These are phyloP conservation scores for Phataginus tetradactyla DNA, from an alignment of 2,797 vertebrate species.

Conservation along the genomic window DNA sequence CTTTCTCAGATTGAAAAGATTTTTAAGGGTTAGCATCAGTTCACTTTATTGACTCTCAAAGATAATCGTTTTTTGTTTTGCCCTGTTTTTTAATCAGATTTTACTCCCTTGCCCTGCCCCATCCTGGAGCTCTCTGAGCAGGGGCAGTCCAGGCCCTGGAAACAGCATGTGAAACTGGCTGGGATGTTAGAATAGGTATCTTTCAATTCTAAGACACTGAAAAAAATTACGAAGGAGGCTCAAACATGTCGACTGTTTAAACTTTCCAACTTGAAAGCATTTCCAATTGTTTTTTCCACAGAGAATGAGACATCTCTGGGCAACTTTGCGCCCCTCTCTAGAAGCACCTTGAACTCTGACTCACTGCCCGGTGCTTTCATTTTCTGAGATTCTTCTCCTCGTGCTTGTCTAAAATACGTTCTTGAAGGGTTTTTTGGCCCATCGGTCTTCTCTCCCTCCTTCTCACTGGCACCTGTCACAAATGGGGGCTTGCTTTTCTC, in stretches of 20 bases:
- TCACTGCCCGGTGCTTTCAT: not conserved
- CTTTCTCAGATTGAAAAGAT: not conserved
- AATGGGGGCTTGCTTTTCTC: not conserved
- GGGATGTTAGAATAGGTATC: not conserved
- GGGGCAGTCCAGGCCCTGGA: not conserved
- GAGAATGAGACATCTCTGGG: not conserved
- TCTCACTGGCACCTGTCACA: rapidly evolving
- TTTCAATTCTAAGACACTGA: not conserved
- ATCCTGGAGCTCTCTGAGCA: not conserved
- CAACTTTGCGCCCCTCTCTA: rapidly evolving
- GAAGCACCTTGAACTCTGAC: not conserved
- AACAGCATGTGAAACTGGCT: not conserved
- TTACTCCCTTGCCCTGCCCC: not conserved
- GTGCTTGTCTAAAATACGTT: not conserved
- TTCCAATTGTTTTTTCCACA: not conserved
- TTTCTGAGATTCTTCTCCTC: not conserved
- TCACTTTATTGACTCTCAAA: not conserved
- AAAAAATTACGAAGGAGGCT: not conserved
- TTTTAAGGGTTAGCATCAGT: no score
- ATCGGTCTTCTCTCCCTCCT: not conserved
- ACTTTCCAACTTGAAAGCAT: not conserved
- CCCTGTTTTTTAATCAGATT: not conserved
- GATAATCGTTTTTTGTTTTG: not conserved
- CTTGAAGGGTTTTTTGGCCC: not conserved
- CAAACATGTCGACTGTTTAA: not conserved